A percentile compares a stretch with the other conserved stretches of the same genome.
Evolutionary conservation across 2,888 invertebrate genomes (phyloP).

Genomic region (Microctonus hyperodae): DNA sequence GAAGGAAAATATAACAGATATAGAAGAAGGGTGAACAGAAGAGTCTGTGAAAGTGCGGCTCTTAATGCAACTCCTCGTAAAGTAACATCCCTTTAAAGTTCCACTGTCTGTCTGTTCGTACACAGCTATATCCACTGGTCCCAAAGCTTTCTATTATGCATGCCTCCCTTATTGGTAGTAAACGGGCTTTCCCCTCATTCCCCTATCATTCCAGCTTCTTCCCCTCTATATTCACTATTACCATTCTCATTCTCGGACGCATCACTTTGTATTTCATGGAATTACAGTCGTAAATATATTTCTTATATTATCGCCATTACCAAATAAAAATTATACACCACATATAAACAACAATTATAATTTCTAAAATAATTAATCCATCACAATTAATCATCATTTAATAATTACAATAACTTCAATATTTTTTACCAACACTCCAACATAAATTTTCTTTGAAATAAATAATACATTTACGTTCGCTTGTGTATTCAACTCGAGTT

Average conservation of each 20-base stretch:
- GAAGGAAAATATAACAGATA: conserved; percentile 27
- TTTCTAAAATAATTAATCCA: no score
- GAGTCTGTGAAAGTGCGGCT: conserved; percentile 35
- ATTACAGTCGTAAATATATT: neutral
- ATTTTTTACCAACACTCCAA: no score
- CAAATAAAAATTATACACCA: neutral
- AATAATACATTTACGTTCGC: no score
- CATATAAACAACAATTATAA: neutral
- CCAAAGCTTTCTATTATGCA: conserved; percentile 58
- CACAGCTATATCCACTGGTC: conserved; percentile 36
- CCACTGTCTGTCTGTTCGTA: conserved; percentile 48
- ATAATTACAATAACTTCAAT: no score
- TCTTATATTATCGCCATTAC: neutral
- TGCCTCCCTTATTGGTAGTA: conserved; percentile 60
- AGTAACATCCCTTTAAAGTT: conserved; percentile 54
- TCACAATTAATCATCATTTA: no score
- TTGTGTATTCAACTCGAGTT: no score
- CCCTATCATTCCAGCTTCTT: conserved; percentile 22
- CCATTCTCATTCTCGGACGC: neutral
- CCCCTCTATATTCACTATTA: neutral
- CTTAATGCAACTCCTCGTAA: conserved; percentile 53
- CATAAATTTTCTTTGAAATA: no score
- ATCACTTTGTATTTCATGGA: neutral
- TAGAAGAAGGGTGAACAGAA: conserved; percentile 20
- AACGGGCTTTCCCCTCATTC: conserved; percentile 50